These are phyloP conservation scores for Escarpia spicata DNA, from an alignment of 2,888 invertebrate genomes.

Conservation along the genomic window DNA sequence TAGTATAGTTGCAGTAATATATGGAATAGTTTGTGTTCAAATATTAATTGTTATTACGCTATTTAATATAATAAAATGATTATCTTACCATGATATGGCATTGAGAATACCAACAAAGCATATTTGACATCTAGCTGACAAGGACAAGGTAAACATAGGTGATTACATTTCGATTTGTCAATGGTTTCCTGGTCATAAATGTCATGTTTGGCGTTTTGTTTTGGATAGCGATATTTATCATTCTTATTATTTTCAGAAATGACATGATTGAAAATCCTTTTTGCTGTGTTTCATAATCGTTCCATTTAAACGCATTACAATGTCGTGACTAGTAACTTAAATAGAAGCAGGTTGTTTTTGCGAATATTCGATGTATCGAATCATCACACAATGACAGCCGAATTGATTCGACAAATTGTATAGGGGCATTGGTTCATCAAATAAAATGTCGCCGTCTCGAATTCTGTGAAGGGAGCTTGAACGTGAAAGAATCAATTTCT, in stretches of 20 bases:
- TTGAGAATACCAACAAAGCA: neutral
- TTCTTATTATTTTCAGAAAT: neutral
- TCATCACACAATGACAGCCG: neutral
- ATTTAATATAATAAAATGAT: too few species aligned
- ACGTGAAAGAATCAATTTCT: too few species aligned
- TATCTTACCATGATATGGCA: neutral
- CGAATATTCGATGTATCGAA: neutral
- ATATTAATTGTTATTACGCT: neutral
- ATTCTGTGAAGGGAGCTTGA: neutral
- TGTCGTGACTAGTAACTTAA: neutral
- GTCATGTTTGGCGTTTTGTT: neutral
- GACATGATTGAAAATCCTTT: neutral
- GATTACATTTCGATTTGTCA: neutral
- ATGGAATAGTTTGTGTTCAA: neutral
- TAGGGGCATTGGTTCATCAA: neutral
- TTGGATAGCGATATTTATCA: neutral
- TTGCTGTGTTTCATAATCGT: neutral
- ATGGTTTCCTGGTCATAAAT: neutral
- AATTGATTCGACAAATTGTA: neutral
- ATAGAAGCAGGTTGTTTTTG: neutral
- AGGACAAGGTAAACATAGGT: neutral
- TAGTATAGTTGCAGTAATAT: neutral
- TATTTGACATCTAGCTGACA: neutral
- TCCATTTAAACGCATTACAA: neutral
- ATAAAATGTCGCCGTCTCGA: neutral